Evolutionary conservation across 2,888 invertebrate genomes (phyloP).

Genomic region (Leucophora obtusa): DNA sequence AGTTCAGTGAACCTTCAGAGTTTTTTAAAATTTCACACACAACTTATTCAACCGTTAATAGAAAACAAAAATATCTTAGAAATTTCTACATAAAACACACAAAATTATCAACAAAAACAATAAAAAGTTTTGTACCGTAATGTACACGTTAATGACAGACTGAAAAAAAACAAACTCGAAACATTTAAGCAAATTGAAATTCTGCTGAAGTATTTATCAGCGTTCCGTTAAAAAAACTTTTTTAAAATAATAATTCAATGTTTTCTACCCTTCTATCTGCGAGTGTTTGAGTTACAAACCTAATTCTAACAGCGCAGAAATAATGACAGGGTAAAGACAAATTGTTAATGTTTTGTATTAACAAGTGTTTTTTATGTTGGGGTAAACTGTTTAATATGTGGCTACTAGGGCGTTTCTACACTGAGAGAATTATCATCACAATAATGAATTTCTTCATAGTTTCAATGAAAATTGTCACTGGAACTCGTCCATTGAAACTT

Average conservation of each 20-base stretch:
- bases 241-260: not conserved
- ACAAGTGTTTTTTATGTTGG: not conserved
- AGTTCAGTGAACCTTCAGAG: conserved; percentile 44
- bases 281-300: no score
- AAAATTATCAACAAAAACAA: conserved; percentile 14
- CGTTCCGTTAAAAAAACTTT: not conserved
- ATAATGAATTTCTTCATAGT: no score
- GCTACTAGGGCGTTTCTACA: not conserved
- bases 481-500: no score
- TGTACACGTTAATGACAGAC: conserved; percentile 1
- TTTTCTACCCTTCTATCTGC: no score
- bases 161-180: conserved; percentile 11
- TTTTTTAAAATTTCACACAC: conserved; percentile 54
- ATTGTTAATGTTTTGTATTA: conserved; percentile 19
- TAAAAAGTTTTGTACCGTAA: not conserved
- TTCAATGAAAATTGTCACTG: no score
- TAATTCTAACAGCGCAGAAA: not conserved
- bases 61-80: conserved; percentile 35
- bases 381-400: not conserved
- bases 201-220: conserved; percentile 21
- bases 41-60: conserved; percentile 56
- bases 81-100: conserved; percentile 29
- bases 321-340: not conserved
- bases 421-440: no score
- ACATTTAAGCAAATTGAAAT: conserved; percentile 40